A percentile compares a stretch with the other conserved stretches of the same genome.
Evolutionary conservation across 92 coral and sea anemone genomes (phyloP).

Genomic region (Ricordea florida): DNA sequence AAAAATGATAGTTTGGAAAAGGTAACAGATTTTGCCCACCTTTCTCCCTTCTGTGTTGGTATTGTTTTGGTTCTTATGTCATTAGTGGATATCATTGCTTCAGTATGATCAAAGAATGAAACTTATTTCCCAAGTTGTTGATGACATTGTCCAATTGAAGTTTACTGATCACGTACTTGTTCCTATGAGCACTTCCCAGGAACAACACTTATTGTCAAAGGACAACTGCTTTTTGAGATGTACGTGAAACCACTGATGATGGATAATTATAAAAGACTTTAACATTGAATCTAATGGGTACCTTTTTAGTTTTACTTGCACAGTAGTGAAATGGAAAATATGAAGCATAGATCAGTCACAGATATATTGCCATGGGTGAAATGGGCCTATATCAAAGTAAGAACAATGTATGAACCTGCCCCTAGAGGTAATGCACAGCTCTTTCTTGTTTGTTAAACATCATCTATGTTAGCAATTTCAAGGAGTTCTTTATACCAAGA

Average conservation of each 20-base stretch:
- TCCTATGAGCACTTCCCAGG: conserved; percentile 33
- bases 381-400: conserved; percentile 13
- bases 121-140: conserved; percentile 39
- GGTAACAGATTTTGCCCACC: no score
- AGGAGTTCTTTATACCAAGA: conserved; percentile 37
- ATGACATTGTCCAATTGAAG: conserved; percentile 33
- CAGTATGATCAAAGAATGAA: conserved; percentile 41
- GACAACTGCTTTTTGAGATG: conserved; percentile 28
- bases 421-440: background rate
- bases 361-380: conserved; percentile 12
- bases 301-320: conserved; percentile 15
- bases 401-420: background rate
- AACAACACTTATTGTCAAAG: conserved; percentile 19
- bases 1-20: no score
- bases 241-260: conserved; percentile 14
- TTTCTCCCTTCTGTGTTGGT: background rate
- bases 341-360: conserved; percentile 18
- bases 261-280: conserved; percentile 28
- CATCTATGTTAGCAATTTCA: conserved; percentile 42
- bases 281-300: conserved; percentile 20
- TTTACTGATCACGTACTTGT: conserved; percentile 39
- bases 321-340: conserved; percentile 5
- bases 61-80: conserved; percentile 1
- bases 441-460: conserved; percentile 19
- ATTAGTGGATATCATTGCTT: conserved; percentile 5